phyloP scores from a whole-genome alignment of 2,888 invertebrate genomes.

The Zelleria hepariella region DNA sequence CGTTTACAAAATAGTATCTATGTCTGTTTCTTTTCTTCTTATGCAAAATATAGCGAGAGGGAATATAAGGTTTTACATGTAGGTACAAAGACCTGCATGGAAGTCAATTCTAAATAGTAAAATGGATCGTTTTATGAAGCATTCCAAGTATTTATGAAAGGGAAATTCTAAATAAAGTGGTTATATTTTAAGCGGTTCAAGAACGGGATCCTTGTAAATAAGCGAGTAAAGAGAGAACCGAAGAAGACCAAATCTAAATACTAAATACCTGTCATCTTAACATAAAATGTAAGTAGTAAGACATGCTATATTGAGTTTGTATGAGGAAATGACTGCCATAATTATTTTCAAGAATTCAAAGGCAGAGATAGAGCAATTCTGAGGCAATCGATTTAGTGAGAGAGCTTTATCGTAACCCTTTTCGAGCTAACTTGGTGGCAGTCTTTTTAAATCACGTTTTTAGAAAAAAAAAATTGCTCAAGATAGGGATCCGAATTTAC shows the following conservation, averaged over 20 bases:
- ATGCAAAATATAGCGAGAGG: slow-evolving; percentile 16
- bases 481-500: slow-evolving; percentile 65
- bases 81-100: slow-evolving; percentile 27
- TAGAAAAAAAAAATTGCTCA: slow-evolving; percentile 44
- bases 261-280: not conserved
- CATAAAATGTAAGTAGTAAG: not conserved
- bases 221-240: not conserved
- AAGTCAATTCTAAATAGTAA: slow-evolving; percentile 49
- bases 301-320: no score
- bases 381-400: not conserved
- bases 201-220: not conserved
- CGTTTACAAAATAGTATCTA: slow-evolving; percentile 16
- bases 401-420: slow-evolving; percentile 17
- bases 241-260: not conserved
- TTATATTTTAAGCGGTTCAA: slow-evolving; percentile 3
- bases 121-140: slow-evolving; percentile 38
- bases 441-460: slow-evolving; percentile 54
- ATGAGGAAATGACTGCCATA: no score
- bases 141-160: slow-evolving; percentile 24
- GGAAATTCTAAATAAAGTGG: not conserved
- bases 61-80: slow-evolving; percentile 27
- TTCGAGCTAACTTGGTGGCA: slow-evolving; percentile 22
- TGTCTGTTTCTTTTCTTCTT: slow-evolving; percentile 34
- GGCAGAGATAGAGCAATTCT: not conserved
- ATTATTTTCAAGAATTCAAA: no score